phyloP scores from a whole-genome alignment of 2,113 vertebrate genomes.

The Bos taurus region DNA sequence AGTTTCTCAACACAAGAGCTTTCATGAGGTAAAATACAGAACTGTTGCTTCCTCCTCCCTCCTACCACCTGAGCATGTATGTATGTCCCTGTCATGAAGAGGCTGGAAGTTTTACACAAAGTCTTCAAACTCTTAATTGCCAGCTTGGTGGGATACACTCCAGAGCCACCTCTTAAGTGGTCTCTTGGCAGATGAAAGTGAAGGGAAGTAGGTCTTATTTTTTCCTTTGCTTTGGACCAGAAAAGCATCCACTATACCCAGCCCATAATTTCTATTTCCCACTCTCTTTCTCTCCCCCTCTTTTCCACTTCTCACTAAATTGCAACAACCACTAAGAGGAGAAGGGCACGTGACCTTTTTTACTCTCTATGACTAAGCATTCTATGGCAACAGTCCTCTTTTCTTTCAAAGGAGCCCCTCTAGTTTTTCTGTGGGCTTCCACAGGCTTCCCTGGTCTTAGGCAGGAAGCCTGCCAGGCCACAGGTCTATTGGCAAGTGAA shows the following conservation, averaged over 20 bases:
- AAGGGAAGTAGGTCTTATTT: neutral
- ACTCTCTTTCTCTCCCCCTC: neutral
- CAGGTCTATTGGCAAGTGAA: neutral
- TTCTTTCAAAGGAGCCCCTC: neutral
- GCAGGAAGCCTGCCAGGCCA: neutral
- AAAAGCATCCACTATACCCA: neutral
- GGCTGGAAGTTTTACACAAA: neutral
- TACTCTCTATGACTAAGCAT: neutral
- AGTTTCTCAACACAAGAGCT: neutral
- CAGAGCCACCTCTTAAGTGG: neutral
- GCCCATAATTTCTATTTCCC: neutral
- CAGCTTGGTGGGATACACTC: neutral
- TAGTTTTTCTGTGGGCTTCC: neutral
- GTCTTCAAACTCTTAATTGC: neutral
- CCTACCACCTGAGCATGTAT: neutral
- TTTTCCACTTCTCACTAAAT: neutral
- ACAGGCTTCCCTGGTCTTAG: neutral
- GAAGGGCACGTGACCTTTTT: neutral
- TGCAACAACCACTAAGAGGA: neutral
- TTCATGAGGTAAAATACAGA: neutral
- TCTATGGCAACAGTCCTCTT: neutral
- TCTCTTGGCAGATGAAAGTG: neutral
- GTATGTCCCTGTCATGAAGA: neutral
- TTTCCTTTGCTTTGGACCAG: neutral
- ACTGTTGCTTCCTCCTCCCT: neutral